phyloP scores from a whole-genome alignment of 2,797 vertebrate species.

The Brachymystax lenok region DNA sequence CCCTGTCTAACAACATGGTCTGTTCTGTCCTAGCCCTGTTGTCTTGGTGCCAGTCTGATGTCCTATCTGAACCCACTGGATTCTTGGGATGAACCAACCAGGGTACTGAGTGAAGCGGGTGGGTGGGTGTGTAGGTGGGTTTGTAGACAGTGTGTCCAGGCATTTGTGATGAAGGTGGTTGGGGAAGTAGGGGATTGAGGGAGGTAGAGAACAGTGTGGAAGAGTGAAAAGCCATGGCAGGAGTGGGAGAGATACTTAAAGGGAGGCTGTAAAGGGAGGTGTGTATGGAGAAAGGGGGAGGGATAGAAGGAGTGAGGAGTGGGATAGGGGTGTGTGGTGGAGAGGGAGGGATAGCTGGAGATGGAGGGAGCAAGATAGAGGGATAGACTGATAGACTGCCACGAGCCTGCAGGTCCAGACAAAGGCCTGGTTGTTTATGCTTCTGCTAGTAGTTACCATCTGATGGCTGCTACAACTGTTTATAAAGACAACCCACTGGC shows the following conservation, averaged over 20 bases:
- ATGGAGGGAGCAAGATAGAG: background rate
- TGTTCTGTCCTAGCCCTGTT: background rate
- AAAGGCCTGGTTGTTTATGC: constrained; percentile 55
- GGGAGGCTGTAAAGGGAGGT: background rate
- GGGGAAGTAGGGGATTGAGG: background rate
- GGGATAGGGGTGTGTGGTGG: too few relatives aligned
- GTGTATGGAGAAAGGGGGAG: background rate
- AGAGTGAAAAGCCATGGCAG: constrained; percentile 26
- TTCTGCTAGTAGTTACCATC: constrained; percentile 43
- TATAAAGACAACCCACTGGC: constrained; percentile 46
- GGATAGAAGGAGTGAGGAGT: background rate
- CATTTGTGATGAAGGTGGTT: constrained; percentile 31
- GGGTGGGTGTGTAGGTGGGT: constrained; percentile 5
- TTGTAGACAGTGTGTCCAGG: constrained; percentile 33
- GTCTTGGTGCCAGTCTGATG: constrained; percentile 18
- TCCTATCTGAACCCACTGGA: constrained; percentile 25
- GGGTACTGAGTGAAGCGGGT: constrained; percentile 12
- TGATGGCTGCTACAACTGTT: constrained; percentile 57
- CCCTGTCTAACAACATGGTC: background rate
- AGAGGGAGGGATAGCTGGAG: background rate
- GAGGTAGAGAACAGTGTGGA: background rate
- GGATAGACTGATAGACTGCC: constrained; percentile 18
- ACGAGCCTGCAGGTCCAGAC: constrained; percentile 48
- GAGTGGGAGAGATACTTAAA: background rate
- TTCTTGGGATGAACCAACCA: background rate